These are phyloP conservation scores for Chionodraco myersi DNA, from an alignment of 2,113 vertebrate genomes.

Conservation along the genomic window DNA sequence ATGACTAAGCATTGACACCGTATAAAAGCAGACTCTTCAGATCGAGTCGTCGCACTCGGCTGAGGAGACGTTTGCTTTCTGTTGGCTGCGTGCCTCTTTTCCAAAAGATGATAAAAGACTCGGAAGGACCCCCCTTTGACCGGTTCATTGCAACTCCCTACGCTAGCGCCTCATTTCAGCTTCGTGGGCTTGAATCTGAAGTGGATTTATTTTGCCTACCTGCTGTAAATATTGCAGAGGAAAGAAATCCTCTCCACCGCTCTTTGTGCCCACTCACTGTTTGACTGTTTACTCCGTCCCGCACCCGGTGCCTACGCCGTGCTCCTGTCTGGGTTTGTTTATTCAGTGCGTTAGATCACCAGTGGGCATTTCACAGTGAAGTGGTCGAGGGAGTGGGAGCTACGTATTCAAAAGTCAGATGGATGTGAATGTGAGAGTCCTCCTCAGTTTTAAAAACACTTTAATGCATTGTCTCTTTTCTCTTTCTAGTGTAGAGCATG, in stretches of 20 bases:
- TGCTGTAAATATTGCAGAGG: conserved; percentile 53
- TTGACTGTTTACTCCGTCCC: conserved; percentile 49
- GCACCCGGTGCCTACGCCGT: neutral
- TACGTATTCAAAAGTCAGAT: conserved; percentile 21
- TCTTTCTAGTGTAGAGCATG: no score
- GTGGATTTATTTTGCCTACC: conserved; percentile 38
- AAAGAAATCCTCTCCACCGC: conserved; percentile 61
- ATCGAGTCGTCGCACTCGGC: no score
- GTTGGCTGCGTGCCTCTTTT: no score
- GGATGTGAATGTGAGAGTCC: conserved; percentile 54
- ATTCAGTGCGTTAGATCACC: conserved; percentile 37
- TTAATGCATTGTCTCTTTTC: no score
- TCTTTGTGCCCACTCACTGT: conserved; percentile 62
- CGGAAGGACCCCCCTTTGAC: no score
- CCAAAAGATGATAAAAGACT: no score
- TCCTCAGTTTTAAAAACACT: neutral
- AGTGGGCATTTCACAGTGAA: conserved; percentile 57
- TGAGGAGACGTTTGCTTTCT: no score
- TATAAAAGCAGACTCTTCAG: no score
- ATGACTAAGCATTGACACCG: no score
- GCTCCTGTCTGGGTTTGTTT: conserved; percentile 50
- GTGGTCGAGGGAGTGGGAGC: conserved; percentile 67
- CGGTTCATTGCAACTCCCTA: neutral
- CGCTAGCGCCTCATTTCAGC: conserved; percentile 41
- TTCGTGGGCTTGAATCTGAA: conserved; percentile 56